Percentiles rank a stretch among this genome's conserved stretches.
Conservation (phyloP, 2,888 invertebrate species). For the Nysson spinosus region DNA sequence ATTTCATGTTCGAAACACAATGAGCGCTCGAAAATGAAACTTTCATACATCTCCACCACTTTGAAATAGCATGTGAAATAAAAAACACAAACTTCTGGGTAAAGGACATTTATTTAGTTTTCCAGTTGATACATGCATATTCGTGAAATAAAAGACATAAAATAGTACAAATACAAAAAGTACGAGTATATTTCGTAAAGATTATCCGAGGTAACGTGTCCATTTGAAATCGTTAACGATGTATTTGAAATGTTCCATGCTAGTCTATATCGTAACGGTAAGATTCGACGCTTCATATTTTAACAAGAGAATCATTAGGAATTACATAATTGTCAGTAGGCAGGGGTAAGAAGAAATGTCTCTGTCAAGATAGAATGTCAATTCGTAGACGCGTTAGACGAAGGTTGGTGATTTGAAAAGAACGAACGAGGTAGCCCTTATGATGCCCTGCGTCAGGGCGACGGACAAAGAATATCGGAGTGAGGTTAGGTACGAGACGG, state of each 20-base stretch:
- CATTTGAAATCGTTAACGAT: background rate
- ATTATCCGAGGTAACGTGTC: background rate
- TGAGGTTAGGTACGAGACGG: conserved; percentile 55
- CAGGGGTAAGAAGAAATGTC: conserved; percentile 4
- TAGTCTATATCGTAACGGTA: background rate
- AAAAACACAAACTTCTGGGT: conserved; percentile 54
- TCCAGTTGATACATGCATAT: conserved; percentile 53
- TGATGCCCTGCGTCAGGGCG: conserved; percentile 40
- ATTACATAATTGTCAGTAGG: conserved; percentile 54
- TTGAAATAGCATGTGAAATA: conserved; percentile 44
- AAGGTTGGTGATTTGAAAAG: conserved; percentile 9
- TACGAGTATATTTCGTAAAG: conserved; percentile 18
- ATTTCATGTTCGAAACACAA: too few species aligned
- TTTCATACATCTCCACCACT: conserved; percentile 2
- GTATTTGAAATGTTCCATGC: conserved; percentile 10
- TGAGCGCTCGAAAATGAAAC: too few species aligned
- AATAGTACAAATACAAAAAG: conserved; percentile 19
- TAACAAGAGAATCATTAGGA: conserved; percentile 17
- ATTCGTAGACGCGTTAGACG: background rate
- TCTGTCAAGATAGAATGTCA: too few species aligned
- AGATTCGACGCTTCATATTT: conserved; percentile 40
- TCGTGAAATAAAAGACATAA: conserved; percentile 2
- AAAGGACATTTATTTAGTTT: conserved; percentile 50
- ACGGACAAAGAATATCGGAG: conserved; percentile 56
- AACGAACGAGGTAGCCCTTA: conserved; percentile 6